Conservation (phyloP, 2,113 vertebrate genomes). For the Pao palembangensis region DNA sequence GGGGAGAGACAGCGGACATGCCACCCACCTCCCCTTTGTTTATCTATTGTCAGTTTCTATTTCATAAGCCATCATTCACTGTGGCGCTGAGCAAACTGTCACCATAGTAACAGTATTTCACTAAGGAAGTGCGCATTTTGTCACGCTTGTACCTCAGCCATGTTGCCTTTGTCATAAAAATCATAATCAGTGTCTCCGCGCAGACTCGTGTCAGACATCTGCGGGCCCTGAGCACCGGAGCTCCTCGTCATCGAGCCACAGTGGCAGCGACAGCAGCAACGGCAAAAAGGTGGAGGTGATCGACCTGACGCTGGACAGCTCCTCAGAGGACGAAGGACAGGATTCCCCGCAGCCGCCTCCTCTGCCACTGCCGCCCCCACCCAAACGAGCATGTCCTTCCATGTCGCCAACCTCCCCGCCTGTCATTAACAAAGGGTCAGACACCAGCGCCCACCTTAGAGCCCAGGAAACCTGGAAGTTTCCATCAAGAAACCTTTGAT, state of each 20-base stretch:
- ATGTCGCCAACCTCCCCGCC: slow-evolving; percentile 87
- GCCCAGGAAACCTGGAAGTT: too few relatives aligned
- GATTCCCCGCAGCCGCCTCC: slow-evolving; percentile 47
- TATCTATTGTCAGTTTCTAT: slow-evolving; percentile 35
- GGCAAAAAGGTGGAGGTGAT: slow-evolving; percentile 95
- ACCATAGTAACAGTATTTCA: slow-evolving; percentile 41
- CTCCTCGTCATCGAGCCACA: slow-evolving; percentile 71
- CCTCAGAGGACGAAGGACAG: slow-evolving; percentile 90
- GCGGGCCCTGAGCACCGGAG: slow-evolving; percentile 81
- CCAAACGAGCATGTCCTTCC: slow-evolving; percentile 89
- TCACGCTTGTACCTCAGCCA: not conserved
- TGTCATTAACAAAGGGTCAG: slow-evolving; percentile 89
- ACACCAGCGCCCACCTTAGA: not conserved
- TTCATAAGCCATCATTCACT: slow-evolving; percentile 21
- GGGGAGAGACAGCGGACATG: not conserved
- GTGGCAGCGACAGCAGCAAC: slow-evolving; percentile 72
- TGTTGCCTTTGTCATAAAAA: not conserved
- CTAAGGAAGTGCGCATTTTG: not conserved
- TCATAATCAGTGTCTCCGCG: not conserved
- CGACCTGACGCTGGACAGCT: slow-evolving; percentile 95
- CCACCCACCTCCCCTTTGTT: slow-evolving; percentile 23
- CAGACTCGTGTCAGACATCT: slow-evolving; percentile 82
- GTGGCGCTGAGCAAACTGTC: slow-evolving; percentile 20
- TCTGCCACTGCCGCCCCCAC: slow-evolving; percentile 64
- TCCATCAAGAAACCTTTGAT: too few relatives aligned